Base-by-base conservation (phyloP, 1,140 invertebrate genomes). In the Berghia stephanieae region DNA sequence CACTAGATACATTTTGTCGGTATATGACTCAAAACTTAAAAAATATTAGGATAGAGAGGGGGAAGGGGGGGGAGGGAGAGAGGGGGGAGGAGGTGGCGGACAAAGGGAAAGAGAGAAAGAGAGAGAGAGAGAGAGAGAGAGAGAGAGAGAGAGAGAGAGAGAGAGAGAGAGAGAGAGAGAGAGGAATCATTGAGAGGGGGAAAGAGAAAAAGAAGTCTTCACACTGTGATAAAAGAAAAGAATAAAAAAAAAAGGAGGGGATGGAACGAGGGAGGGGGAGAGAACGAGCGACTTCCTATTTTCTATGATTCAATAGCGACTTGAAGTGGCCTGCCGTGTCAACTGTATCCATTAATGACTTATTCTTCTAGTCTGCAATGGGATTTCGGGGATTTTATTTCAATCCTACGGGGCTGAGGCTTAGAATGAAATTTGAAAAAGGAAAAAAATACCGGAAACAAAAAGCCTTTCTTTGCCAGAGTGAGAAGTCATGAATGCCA, bases 141-240 rank as follows among this genome's bases (percentile, higher is more conserved):
- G 57, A 36, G 40, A 69, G 49, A 42, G 73, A 21, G 36, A 68
- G 18, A 69, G 43, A 78, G 3, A 69, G 57, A 57, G 44, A 78
- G 36, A 71, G 55, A 77, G 38, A 55, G 55, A 69, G 34, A 46
- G 55, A 69, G 57, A 55, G 49, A 52, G 40, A 68, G 38, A 40
- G 34, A 46, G 60, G 36, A 46, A 42, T n/a, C 21, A 31, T n/a
- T 38, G 60, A 77, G 44, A 43, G 16, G 34, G 2, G 46, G n/a
- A 78, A n/a, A 71, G 34, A 55, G 6, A 55, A 24, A 52, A n/a
- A 77, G 49, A 60, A 5, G 34, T n/a, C 24, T 6, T 27, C n/a
- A 60, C 8, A 60, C n/a, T 27, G 57, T 27, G n/a, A 31, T 27
- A 31, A 60, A 5, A 60, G 57, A 60, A 52, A 34, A 36, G 8